Percentiles rank a stretch among this genome's conserved stretches.
These are phyloP conservation scores for Margaritifera margaritifera DNA, from an alignment of 2,888 invertebrate species.

Conservation along the genomic window DNA sequence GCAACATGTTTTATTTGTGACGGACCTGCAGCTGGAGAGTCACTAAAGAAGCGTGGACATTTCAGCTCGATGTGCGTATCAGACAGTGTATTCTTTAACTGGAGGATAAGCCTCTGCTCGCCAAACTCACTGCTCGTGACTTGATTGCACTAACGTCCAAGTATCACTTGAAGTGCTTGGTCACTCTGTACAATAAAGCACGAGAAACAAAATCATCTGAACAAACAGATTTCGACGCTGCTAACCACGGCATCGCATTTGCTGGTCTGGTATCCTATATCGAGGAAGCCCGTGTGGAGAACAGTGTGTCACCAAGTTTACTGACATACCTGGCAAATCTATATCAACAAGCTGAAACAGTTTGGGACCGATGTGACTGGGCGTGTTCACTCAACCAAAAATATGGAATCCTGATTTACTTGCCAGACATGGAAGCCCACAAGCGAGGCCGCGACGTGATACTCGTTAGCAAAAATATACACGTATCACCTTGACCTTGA, in stretches of 20 bases:
- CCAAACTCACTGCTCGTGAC: constrained; percentile 27
- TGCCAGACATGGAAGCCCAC: constrained; percentile 20
- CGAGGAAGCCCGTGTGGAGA: constrained; percentile 9
- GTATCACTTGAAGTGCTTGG: too few species aligned
- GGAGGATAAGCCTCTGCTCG: constrained; percentile 16
- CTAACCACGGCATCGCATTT: constrained; percentile 18
- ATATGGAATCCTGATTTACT: constrained; percentile 5
- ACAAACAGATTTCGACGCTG: too few species aligned
- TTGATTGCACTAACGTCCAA: constrained; percentile 23
- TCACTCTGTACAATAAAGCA: too few species aligned
- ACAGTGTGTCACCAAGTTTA: constrained; percentile 7
- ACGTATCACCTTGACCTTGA: too few species aligned
- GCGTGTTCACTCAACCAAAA: too few species aligned
- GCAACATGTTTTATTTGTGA: too few species aligned
- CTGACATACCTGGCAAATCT: constrained; percentile 16
- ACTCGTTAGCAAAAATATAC: not conserved
- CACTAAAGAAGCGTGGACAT: too few species aligned
- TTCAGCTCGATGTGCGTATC: constrained; percentile 4
- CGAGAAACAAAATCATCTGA: too few species aligned
- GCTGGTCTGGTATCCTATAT: constrained; percentile 19
- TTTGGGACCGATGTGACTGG: too few species aligned
- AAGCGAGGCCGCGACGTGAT: constrained; percentile 41
- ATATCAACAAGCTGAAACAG: constrained; percentile 7
- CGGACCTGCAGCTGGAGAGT: too few species aligned
- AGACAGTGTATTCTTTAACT: constrained; percentile 10